These are phyloP conservation scores for Drosophila meridiana DNA, from an alignment of 2,888 invertebrate genomes.

Conservation along the genomic window DNA sequence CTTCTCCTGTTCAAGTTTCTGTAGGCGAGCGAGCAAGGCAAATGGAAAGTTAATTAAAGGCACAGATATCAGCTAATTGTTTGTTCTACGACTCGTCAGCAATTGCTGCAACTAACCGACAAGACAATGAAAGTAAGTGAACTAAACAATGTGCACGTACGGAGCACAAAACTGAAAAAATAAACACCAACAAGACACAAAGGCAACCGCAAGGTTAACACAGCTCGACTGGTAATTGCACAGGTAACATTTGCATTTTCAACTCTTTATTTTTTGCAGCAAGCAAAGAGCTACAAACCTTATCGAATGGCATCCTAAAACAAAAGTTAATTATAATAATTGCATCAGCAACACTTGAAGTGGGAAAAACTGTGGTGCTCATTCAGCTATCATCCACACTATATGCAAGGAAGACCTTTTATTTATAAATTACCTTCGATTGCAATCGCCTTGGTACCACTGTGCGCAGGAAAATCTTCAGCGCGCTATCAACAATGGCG, in stretches of 20 bases:
- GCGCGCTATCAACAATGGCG: conserved; percentile 50
- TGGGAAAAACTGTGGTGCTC: not conserved
- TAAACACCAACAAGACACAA: conserved; percentile 37
- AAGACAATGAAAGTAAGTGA: conserved; percentile 66
- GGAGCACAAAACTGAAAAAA: conserved; percentile 1
- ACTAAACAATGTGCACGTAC: conserved; percentile 67
- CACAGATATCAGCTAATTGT: conserved; percentile 38
- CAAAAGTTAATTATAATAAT: conserved; percentile 37
- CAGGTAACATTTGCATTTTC: conserved; percentile 60
- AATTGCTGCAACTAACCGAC: conserved; percentile 44
- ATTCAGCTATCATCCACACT: not conserved
- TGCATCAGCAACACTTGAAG: conserved; percentile 1
- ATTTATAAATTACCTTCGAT: not conserved
- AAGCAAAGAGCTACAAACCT: conserved; percentile 18
- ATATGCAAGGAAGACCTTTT: not conserved
- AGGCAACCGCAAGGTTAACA: conserved; percentile 71
- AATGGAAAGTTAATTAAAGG: conserved; percentile 62
- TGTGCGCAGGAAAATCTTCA: conserved; percentile 50
- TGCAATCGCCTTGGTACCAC: conserved; percentile 46
- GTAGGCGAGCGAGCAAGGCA: conserved; percentile 65
- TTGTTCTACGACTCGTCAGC: conserved; percentile 65
- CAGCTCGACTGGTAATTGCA: conserved; percentile 56
- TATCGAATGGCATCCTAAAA: conserved; percentile 34
- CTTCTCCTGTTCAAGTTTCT: conserved; percentile 97
- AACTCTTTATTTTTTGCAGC: conserved; percentile 26